Percentiles rank a stretch among this genome's conserved stretches.
These are phyloP conservation scores for Coregonus sp. DNA, from an alignment of 2,797 vertebrate species.

Conservation along the genomic window DNA sequence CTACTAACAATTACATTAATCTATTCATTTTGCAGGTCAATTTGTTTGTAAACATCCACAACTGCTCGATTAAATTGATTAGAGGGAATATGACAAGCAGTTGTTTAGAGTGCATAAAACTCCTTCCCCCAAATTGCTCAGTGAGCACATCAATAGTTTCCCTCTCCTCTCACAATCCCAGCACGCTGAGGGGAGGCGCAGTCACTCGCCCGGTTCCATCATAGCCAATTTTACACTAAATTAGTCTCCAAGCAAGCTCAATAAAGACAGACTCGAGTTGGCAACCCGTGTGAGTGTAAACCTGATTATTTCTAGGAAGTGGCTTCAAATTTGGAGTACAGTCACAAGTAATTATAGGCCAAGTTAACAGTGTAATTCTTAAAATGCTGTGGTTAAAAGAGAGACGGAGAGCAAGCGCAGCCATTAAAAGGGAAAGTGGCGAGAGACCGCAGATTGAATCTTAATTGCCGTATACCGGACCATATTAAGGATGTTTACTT, in stretches of 20 bases:
- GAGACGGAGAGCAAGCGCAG: constrained; percentile 23
- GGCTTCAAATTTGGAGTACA: constrained; percentile 63
- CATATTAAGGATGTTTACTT: constrained; percentile 67
- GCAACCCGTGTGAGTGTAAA: constrained; percentile 68
- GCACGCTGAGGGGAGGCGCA: neutral
- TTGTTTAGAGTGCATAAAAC: neutral
- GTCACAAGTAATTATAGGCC: constrained; percentile 79
- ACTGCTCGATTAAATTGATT: constrained; percentile 29
- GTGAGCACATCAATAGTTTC: neutral
- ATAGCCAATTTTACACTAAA: constrained; percentile 77
- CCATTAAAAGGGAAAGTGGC: constrained; percentile 67
- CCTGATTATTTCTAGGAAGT: constrained; percentile 75
- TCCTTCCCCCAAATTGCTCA: neutral
- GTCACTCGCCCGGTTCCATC: constrained; percentile 52
- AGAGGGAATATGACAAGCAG: neutral
- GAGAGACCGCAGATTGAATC: constrained; percentile 61
- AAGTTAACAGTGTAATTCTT: constrained; percentile 70
- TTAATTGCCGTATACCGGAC: constrained; percentile 66
- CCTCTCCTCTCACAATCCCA: neutral
- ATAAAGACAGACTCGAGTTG: constrained; percentile 67
- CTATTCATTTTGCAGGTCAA: neutral
- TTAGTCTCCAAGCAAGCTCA: constrained; percentile 71
- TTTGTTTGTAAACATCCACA: neutral
- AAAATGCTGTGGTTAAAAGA: constrained; percentile 54
- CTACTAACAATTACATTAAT: neutral